Conservation (phyloP, 2,888 invertebrate species). For the Lasioglossum lativentre region DNA sequence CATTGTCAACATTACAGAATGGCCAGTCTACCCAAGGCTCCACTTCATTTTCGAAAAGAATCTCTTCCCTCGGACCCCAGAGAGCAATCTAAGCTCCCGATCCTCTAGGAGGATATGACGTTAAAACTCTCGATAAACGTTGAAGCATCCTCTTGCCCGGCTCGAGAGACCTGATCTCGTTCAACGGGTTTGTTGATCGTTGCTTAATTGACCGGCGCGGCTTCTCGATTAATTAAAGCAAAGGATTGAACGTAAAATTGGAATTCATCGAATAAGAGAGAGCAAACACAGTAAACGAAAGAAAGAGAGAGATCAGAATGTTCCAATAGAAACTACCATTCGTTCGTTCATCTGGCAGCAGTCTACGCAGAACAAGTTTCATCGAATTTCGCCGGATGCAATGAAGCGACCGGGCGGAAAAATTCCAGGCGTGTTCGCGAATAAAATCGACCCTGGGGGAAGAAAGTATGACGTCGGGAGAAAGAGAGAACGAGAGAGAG, state of each 20-base stretch:
- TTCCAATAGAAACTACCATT: constrained; percentile 1
- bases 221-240: constrained; percentile 12
- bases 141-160: not conserved
- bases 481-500: not conserved
- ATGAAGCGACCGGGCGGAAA: constrained; percentile 48
- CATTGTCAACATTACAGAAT: not conserved
- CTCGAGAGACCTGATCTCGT: not conserved
- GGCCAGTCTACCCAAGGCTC: constrained; percentile 15
- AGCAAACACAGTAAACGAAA: not conserved
- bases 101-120: not conserved
- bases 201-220: constrained; percentile 14
- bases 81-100: constrained; percentile 12
- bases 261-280: not conserved
- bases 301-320: not conserved
- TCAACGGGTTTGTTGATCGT: constrained; percentile 2
- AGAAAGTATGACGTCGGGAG: not conserved
- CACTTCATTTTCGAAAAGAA: constrained; percentile 14
- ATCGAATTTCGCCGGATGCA: constrained; percentile 25
- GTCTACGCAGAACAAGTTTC: not conserved
- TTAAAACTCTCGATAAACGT: constrained; percentile 2
- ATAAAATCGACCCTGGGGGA: constrained; percentile 41
- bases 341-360: not conserved
- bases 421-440: constrained; percentile 58
- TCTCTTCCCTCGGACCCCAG: not conserved
- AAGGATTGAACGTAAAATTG: not conserved